A percentile compares a stretch with the other conserved stretches of the same genome.
Evolutionary conservation across 2,888 invertebrate genomes (phyloP).

Genomic region (Acanthacorydalis orientalis): DNA sequence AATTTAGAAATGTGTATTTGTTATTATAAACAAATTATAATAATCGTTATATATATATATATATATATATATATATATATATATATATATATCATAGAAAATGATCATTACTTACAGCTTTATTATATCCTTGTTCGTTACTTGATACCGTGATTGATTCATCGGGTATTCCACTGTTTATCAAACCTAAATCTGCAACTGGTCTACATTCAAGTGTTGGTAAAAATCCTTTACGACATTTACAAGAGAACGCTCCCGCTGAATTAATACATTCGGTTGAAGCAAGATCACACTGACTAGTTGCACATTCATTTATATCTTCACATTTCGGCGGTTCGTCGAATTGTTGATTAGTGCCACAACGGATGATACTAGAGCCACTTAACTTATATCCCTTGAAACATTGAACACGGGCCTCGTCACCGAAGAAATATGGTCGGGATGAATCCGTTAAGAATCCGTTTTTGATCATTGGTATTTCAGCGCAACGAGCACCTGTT

Average conservation of each 20-base stretch:
- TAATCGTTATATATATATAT: too few relatives aligned
- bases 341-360: constrained; percentile 71
- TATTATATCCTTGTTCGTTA: constrained; percentile 65
- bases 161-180: constrained; percentile 79
- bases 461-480: constrained; percentile 66
- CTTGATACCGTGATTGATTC: constrained; percentile 74
- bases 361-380: constrained; percentile 67
- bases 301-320: constrained; percentile 81
- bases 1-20: constrained; percentile 10
- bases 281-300: constrained; percentile 75
- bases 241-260: constrained; percentile 77
- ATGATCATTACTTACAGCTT: constrained; percentile 41
- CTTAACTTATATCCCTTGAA: constrained; percentile 77
- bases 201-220: constrained; percentile 80
- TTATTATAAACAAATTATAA: background rate
- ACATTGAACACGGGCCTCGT: constrained; percentile 84
- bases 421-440: constrained; percentile 65
- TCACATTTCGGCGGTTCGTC: constrained; percentile 75
- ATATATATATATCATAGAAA: too few relatives aligned
- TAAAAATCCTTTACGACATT: constrained; percentile 67
- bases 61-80: too few relatives aligned
- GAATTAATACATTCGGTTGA: constrained; percentile 84
- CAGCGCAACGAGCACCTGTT: constrained; percentile 46
- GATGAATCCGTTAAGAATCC: constrained; percentile 71
- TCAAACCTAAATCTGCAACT: constrained; percentile 73